These are phyloP conservation scores for Dolichoris vasculosae DNA, from an alignment of 1,140 invertebrate species.

Conservation along the genomic window DNA sequence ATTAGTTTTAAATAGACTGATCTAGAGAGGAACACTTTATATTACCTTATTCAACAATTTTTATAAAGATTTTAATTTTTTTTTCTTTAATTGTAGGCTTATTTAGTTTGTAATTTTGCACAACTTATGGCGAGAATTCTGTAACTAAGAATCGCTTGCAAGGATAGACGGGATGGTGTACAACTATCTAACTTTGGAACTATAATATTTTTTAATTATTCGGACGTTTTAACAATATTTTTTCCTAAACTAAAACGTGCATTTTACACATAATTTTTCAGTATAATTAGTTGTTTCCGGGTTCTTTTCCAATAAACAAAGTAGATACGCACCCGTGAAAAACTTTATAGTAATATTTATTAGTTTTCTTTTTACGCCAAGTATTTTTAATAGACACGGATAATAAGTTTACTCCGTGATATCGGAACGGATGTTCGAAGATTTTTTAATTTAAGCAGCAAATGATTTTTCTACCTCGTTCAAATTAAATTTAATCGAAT, in stretches of 20 bases:
- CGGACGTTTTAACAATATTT: background rate
- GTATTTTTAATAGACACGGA: too few relatives aligned
- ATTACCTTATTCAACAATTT: background rate
- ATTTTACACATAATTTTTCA: background rate
- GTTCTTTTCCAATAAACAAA: background rate
- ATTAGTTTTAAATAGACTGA: background rate
- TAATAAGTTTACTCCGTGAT: too few relatives aligned
- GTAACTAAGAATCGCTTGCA: background rate
- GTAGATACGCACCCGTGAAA: background rate
- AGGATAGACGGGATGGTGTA: background rate
- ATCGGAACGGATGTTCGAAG: too few relatives aligned
- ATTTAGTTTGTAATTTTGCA: background rate
- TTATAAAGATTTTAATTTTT: background rate
- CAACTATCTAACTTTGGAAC: background rate
- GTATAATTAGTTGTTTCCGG: background rate
- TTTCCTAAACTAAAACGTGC: background rate
- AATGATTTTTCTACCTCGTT: background rate
- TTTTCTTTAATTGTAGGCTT: background rate
- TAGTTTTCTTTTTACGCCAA: background rate
- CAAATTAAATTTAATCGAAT: background rate
- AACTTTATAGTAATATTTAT: background rate
- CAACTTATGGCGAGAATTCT: background rate
- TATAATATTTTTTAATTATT: background rate
- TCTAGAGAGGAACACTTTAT: background rate
- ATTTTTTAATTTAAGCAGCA: too few relatives aligned